Evolutionary conservation across 1,140 invertebrate genomes (phyloP).

Genomic region (Apis florea): DNA sequence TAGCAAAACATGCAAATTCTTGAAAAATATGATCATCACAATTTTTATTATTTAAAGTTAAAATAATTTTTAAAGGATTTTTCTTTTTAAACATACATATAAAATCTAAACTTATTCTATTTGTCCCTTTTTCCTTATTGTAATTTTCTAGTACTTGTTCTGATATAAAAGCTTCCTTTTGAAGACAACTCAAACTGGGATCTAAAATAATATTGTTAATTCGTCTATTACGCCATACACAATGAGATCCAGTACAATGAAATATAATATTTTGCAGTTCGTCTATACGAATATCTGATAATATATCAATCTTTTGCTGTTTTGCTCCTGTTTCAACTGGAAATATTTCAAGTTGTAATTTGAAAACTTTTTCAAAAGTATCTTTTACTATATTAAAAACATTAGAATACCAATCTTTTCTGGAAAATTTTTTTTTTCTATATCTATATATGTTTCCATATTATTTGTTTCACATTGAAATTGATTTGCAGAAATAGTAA

Average conservation of each 20-base stretch:
- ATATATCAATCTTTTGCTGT: conserved; percentile 67
- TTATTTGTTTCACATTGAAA: conserved; percentile 50
- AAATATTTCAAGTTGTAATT: conserved; percentile 61
- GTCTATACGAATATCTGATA: conserved; percentile 72
- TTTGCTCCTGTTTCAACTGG: conserved; percentile 58
- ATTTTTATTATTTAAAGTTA: conserved; percentile 55
- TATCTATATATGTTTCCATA: conserved; percentile 42
- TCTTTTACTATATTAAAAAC: conserved; percentile 63
- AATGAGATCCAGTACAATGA: conserved; percentile 62
- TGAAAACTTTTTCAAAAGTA: conserved; percentile 70
- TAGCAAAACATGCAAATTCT: conserved; percentile 50
- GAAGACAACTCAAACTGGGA: conserved; percentile 54
- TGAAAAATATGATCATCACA: conserved; percentile 45
- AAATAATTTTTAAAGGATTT: conserved; percentile 39
- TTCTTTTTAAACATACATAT: conserved; percentile 60
- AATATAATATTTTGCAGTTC: conserved; percentile 58
- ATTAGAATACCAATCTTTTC: conserved; percentile 60
- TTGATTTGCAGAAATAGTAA: conserved; percentile 29
- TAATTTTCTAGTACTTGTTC: conserved; percentile 35
- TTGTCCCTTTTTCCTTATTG: neutral
- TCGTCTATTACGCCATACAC: conserved; percentile 67
- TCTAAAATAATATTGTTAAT: conserved; percentile 38
- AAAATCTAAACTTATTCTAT: conserved; percentile 58
- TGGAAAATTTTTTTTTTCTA: conserved; percentile 49
- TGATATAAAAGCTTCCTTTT: conserved; percentile 69